Evolutionary conservation across 1,140 invertebrate species (phyloP).

Genomic region (Drepana arcuata): DNA sequence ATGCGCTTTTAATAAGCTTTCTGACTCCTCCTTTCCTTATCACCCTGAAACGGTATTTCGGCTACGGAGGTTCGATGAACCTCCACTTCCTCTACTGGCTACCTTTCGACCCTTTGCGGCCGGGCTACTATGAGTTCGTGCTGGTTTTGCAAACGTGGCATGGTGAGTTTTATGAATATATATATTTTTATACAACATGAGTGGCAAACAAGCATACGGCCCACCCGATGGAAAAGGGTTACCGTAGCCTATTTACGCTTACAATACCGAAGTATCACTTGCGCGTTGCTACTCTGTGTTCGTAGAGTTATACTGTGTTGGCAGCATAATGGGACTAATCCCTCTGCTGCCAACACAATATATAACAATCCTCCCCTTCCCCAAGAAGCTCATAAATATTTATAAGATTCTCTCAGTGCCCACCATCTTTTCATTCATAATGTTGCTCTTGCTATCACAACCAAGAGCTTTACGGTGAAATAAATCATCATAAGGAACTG

Average conservation of each 20-base stretch:
- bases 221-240: background rate
- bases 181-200: background rate
- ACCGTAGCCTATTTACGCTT: background rate
- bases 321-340: too few species aligned
- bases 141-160: constrained; percentile 27
- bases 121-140: constrained; percentile 22
- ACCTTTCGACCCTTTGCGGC: constrained; percentile 33
- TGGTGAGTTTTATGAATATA: constrained; percentile 20
- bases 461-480: too few species aligned
- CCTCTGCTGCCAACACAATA: too few species aligned
- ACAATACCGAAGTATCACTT: too few species aligned
- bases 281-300: too few species aligned
- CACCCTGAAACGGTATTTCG: constrained; percentile 15
- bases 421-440: background rate
- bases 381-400: too few species aligned
- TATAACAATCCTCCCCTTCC: too few species aligned
- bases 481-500: too few species aligned
- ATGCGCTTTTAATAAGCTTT: constrained; percentile 22
- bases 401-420: too few species aligned
- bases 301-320: too few species aligned
- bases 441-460: too few species aligned
- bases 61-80: constrained; percentile 16
- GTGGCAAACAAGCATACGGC: background rate
- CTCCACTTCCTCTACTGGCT: constrained; percentile 37
- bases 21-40: constrained; percentile 17